Evolutionary conservation across 2,113 vertebrate genomes (phyloP).

Genomic region (Oryctolagus cuniculus): DNA sequence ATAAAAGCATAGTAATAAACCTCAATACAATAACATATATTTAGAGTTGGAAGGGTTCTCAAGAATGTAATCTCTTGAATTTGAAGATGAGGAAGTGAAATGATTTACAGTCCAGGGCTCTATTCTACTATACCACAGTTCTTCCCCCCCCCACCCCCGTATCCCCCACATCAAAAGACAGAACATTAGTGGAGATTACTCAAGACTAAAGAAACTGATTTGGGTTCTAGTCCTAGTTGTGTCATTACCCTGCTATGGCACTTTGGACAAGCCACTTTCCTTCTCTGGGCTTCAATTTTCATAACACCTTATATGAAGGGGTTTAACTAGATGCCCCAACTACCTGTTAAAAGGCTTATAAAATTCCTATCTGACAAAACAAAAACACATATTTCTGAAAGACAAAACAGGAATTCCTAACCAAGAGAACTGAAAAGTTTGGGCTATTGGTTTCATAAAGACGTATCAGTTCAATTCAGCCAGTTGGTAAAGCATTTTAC

Average conservation of each 20-base stretch:
- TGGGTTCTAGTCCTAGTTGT: conserved; percentile 46
- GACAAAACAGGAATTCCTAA: conserved; percentile 39
- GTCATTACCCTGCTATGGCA: conserved; percentile 57
- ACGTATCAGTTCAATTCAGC: conserved; percentile 48
- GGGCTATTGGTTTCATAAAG: background rate
- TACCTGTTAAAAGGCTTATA: conserved; percentile 51
- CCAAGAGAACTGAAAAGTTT: conserved; percentile 55
- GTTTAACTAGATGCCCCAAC: conserved; percentile 29
- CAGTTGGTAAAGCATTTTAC: conserved; percentile 51
- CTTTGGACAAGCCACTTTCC: conserved; percentile 45
- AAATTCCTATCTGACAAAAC: conserved; percentile 61
- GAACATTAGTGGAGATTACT: conserved; percentile 38
- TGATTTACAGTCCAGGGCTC: conserved; percentile 65
- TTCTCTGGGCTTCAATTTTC: conserved; percentile 45
- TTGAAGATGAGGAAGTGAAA: conserved; percentile 77
- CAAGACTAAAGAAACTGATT: conserved; percentile 47
- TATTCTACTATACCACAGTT: conserved; percentile 67
- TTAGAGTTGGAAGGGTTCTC: conserved; percentile 50
- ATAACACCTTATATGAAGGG: conserved; percentile 22
- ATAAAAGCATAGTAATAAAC: conserved; percentile 55
- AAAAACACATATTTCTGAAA: conserved; percentile 60
- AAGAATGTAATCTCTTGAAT: conserved; percentile 63
- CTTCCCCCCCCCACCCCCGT: conserved; percentile 46
- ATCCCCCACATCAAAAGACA: conserved; percentile 58
- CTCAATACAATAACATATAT: conserved; percentile 41